A percentile compares a stretch with the other conserved stretches of the same genome.
Conservation (phyloP, 2,113 vertebrate genomes). For the Sinocyclocheilus grahami region DNA sequence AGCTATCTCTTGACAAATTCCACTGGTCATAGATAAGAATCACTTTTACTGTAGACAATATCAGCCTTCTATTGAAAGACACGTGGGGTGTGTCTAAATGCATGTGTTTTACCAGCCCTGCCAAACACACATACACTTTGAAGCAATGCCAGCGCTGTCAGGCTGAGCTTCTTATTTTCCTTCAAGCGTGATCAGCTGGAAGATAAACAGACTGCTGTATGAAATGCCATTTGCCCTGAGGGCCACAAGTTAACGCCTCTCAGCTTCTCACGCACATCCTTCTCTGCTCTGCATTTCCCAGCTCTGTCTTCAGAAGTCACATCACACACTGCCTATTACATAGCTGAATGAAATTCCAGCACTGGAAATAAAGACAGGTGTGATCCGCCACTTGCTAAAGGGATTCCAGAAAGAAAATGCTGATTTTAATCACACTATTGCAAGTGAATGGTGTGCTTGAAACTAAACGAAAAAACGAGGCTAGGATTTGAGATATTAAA, state of each 20-base stretch:
- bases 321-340: not conserved
- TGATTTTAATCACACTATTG: not conserved
- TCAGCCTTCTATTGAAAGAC: not conserved
- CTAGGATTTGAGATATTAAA: not conserved
- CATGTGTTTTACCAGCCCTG: not conserved
- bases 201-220: not conserved
- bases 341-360: no score
- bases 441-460: not conserved
- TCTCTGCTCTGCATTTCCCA: not conserved
- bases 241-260: not conserved
- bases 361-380: not conserved
- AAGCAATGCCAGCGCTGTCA: not conserved
- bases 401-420: not conserved
- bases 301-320: not conserved
- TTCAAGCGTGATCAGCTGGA: not conserved
- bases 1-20: not conserved
- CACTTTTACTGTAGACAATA: not conserved
- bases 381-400: not conserved
- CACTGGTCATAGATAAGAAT: not conserved
- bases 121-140: not conserved
- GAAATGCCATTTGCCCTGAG: not conserved
- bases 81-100: not conserved
- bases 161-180: not conserved
- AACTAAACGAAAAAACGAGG: not conserved
- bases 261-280: slow-evolving; percentile 36